These are phyloP conservation scores for Grapholita molesta DNA, from an alignment of 1,140 invertebrate species.

Conservation along the genomic window DNA sequence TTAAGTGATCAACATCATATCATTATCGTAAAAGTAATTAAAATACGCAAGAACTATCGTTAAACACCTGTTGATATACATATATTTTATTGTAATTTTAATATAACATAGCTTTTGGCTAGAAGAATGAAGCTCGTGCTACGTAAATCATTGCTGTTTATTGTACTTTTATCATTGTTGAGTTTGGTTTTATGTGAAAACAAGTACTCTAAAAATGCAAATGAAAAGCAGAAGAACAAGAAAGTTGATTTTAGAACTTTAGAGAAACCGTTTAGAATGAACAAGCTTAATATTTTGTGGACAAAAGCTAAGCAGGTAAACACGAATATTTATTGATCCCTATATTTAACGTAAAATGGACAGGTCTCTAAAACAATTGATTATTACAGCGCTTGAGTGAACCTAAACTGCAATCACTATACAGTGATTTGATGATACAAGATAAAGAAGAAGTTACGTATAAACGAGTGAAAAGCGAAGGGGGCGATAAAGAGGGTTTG, in stretches of 20 bases:
- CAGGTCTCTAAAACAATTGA: conserved; percentile 15
- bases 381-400: conserved; percentile 86
- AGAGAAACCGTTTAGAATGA: conserved; percentile 90
- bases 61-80: not conserved
- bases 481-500: conserved; percentile 91
- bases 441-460: conserved; percentile 93
- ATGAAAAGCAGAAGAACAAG: conserved; percentile 70
- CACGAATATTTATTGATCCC: conserved; percentile 12
- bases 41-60: not conserved
- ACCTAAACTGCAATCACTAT: conserved; percentile 90
- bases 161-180: conserved; percentile 21
- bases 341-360: not conserved
- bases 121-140: not conserved
- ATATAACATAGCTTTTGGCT: not conserved
- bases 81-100: not conserved
- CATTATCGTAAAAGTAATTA: not conserved
- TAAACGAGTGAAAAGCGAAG: conserved; percentile 90
- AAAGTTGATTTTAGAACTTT: conserved; percentile 79
- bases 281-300: conserved; percentile 92
- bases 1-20: not conserved
- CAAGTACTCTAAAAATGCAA: conserved; percentile 81
- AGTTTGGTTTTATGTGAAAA: conserved; percentile 57
- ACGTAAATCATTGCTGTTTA: not conserved
- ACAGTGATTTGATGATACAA: conserved; percentile 93
- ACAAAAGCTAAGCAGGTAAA: conserved; percentile 88